Evolutionary conservation across 2,797 vertebrate species (phyloP).

Genomic region (Coracias cyanogaster): DNA sequence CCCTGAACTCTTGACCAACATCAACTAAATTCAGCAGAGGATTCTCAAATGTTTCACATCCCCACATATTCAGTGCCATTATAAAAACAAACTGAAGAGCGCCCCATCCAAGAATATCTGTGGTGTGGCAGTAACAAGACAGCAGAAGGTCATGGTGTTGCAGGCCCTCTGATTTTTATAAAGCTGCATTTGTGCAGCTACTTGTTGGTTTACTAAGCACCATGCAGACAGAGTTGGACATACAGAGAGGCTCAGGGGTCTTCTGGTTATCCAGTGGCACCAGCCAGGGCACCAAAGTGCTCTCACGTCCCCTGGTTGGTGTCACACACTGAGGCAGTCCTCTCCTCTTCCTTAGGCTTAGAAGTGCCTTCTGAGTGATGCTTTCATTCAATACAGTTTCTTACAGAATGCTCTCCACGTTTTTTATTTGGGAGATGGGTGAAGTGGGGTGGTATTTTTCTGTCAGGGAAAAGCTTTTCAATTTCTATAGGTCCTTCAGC

Average conservation of each 20-base stretch:
- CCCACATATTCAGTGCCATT: background rate
- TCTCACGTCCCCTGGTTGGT: background rate
- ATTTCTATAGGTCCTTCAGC: background rate
- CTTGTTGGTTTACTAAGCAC: background rate
- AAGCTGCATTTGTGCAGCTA: background rate
- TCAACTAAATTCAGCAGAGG: background rate
- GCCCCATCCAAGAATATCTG: background rate
- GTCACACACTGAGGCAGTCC: background rate
- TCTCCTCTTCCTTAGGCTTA: background rate
- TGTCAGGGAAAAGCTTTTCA: background rate
- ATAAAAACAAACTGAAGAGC: background rate
- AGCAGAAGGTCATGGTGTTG: background rate
- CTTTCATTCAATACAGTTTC: background rate
- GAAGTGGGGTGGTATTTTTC: background rate
- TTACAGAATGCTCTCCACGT: background rate
- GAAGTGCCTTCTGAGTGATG: background rate
- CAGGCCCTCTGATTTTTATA: background rate
- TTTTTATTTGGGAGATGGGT: background rate
- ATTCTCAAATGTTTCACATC: background rate
- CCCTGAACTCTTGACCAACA: background rate
- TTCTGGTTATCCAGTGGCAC: background rate
- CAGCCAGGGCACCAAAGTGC: background rate
- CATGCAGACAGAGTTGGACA: background rate
- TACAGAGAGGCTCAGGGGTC: background rate
- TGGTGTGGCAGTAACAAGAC: background rate